These are phyloP conservation scores for Chaetogeoica ovagalla DNA, from an alignment of 2,888 invertebrate genomes.

Conservation along the genomic window DNA sequence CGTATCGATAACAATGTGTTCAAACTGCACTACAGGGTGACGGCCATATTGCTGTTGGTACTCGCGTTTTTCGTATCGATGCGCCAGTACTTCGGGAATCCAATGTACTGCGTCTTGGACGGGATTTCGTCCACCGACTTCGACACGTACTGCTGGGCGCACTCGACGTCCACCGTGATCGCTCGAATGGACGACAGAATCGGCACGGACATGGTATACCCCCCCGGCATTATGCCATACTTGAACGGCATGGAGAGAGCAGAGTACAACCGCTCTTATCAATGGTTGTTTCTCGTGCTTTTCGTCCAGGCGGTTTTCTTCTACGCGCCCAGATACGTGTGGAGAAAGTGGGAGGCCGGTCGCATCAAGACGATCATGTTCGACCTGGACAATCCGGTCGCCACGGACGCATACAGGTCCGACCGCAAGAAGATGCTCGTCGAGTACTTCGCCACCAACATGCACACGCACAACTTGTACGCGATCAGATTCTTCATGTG, in stretches of 20 bases:
- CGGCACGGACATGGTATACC: conserved; percentile 79
- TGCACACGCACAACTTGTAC: conserved; percentile 78
- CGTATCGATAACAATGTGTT: conserved; percentile 95
- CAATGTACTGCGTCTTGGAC: conserved; percentile 92
- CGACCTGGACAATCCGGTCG: conserved; percentile 63
- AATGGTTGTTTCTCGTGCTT: conserved; percentile 90
- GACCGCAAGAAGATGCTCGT: conserved; percentile 69
- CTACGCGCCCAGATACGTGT: conserved; percentile 80
- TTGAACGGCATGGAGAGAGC: conserved; percentile 76
- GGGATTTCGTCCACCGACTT: conserved; percentile 83
- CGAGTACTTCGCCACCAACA: conserved; percentile 76
- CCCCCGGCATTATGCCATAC: conserved; percentile 79
- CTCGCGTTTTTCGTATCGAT: conserved; percentile 91
- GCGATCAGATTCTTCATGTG: conserved; percentile 74
- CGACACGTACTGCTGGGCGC: conserved; percentile 87
- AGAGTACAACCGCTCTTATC: conserved; percentile 92
- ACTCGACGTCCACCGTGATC: conserved; percentile 89
- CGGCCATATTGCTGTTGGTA: conserved; percentile 85
- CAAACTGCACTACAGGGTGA: conserved; percentile 89
- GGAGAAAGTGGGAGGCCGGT: conserved; percentile 85
- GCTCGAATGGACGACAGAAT: conserved; percentile 74
- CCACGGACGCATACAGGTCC: conserved; percentile 77
- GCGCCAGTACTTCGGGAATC: conserved; percentile 93
- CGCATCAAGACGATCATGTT: conserved; percentile 63
- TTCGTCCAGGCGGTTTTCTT: conserved; percentile 82